Base-by-base conservation (phyloP, 2,113 vertebrate species). In the Proterorhinus semilunaris region DNA sequence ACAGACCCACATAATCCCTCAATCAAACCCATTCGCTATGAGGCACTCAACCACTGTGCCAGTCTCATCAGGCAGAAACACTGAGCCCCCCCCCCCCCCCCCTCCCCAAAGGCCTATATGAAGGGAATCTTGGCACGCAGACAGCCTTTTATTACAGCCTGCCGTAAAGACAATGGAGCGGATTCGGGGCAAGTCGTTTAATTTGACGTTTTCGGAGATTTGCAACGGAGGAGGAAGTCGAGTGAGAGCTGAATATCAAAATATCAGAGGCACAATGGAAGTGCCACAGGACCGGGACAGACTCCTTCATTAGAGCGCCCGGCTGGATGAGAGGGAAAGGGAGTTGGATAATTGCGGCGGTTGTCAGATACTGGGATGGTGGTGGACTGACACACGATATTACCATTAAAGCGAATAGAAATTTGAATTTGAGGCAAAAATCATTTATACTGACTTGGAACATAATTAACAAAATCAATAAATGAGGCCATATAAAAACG, bases 161-260 rank as follows among this genome's bases (percentile, higher is more conserved):
- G 67, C 63, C 51, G 12, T 57, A 59, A 58, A 79, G 58, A 85
- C 78, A 77, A 74, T 70, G 16, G 74, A 52, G 51, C 74, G 68
- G 73, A 87, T 86, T 86, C 72, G 47, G 82, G 79, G 79, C 75
- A 82, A 43, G 66, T 49, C 66, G 72, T 82, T 3, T 36, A 72
- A 86, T 62, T 55, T 16, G 61, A 75, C 72, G 71, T 69, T 85
- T 79, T 62, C 51, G 71, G 16, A 61, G 66, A 85, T 87, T 87
- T 80, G 11, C 42, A 45, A 36, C 5, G 7, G 58, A 2, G 63
- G 27, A 67, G 21, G 66, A 65, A 72, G 59, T 11, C 72, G 63
- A 59, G 66, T 72, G 9, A 51, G 42, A 79, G 67, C 54, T 63
- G 79, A 81, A 74, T 76, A 66, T 71, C 46, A 78, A 49, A 76